Percentiles rank a stretch among this genome's conserved stretches.
These are phyloP conservation scores for Suncus etruscus DNA, from an alignment of 2,113 vertebrate species.

Conservation along the genomic window DNA sequence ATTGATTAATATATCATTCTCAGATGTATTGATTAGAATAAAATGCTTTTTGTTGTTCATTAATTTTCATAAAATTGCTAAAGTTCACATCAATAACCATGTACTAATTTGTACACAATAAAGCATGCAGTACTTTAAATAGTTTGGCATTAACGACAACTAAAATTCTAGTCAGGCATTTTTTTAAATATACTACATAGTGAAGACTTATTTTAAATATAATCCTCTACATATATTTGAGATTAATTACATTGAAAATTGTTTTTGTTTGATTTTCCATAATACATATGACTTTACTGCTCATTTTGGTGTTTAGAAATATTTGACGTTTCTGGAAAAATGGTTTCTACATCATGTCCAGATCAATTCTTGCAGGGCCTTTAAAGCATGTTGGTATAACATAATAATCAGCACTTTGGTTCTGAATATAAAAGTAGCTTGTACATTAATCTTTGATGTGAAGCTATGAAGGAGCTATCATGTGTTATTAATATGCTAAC, in stretches of 20 bases:
- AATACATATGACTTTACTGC: slow-evolving; percentile 21
- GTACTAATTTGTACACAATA: slow-evolving; percentile 15
- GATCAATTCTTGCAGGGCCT: slow-evolving; percentile 54
- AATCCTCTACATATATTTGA: slow-evolving; percentile 35
- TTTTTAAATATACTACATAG: not conserved
- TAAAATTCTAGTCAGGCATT: slow-evolving; percentile 49
- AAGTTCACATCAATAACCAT: not conserved
- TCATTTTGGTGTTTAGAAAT: slow-evolving; percentile 50
- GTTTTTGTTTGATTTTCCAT: slow-evolving; percentile 62
- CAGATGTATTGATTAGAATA: not conserved
- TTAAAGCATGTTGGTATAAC: slow-evolving; percentile 40
- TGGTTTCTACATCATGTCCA: slow-evolving; percentile 60
- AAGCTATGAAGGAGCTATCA: not conserved
- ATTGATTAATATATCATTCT: not conserved
- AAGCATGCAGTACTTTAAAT: slow-evolving; percentile 35
- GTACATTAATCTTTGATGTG: slow-evolving; percentile 58
- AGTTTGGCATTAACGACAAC: not conserved
- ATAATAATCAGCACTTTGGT: slow-evolving; percentile 44
- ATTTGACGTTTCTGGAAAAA: slow-evolving; percentile 47
- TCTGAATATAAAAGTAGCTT: slow-evolving; percentile 52
- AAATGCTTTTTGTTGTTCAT: not conserved
- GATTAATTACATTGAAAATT: slow-evolving; percentile 76
- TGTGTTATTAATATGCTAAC: not conserved
- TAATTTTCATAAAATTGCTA: not conserved
- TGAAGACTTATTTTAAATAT: slow-evolving; percentile 48